Base-by-base conservation (phyloP, 2,797 vertebrate genomes). In the Tragelaphus oryx region DNA sequence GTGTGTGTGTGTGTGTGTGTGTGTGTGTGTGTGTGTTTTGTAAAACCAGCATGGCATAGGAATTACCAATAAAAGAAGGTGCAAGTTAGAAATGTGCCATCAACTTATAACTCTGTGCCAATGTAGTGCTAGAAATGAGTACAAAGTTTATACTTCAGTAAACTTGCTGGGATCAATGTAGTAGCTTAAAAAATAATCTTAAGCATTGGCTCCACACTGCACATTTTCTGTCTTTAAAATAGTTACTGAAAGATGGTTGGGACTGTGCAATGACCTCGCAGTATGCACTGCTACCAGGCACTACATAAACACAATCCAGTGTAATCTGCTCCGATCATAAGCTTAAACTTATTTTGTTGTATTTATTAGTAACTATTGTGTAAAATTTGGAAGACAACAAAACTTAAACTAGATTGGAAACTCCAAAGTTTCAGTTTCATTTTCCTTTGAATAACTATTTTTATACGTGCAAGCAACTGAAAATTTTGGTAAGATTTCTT, bases 211-310 rank as follows among this genome's bases (percentile, higher is more conserved):
- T 93, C 79, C 37, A 57, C 65, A 92, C 94, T 91, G 78, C 55
- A 30, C 91, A 79, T 0, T 82, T 93, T 96, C 97, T 91, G 10
- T 37, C 83, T 96, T 92, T 96, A 75, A 96, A 92, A 89, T 48
- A 95, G 55, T 89, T 97, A 87, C 87, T 86, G 83, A 85, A 93
- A 85, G 96, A 91, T 96, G 94, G 80, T 91, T 87, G 94, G 80
- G 59, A 84, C 54, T 9, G 8, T 90, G 16, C n/a, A 54, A 44
- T 97, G 91, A 92, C 79, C 93, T 24, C 68, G 86, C 20, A 92
- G 92, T 78, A 55, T 87, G 87, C 52, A 8, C 92, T 89, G 60
- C 89, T 94, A 94, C 89, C 95, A 89, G 81, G 12, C 13, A 59
- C 8, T 60, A 41, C 3, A 2, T 44, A 74, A 90, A 44, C 44